Evolutionary conservation across 2,113 vertebrate species (phyloP).

Genomic region (Cryptomyrus ogoouensis): DNA sequence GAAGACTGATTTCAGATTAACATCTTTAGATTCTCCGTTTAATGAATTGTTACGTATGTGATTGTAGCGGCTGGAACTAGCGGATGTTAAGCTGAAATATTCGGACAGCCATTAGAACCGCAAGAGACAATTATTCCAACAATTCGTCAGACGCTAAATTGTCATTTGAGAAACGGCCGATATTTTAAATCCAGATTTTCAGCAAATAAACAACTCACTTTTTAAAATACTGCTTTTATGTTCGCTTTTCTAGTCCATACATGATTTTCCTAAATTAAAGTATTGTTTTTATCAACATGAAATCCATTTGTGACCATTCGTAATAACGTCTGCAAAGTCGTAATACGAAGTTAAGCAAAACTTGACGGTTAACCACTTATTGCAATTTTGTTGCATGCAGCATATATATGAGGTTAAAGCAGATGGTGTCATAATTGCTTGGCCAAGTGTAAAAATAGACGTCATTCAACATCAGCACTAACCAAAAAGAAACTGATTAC

Average conservation of each 20-base stretch:
- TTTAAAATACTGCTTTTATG: background rate
- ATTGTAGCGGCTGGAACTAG: background rate
- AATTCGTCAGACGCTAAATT: background rate
- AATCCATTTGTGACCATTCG: background rate
- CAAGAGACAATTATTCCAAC: background rate
- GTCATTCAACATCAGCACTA: background rate
- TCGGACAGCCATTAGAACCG: background rate
- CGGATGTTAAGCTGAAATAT: background rate
- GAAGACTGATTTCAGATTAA: background rate
- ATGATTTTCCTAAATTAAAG: background rate
- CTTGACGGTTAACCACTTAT: background rate
- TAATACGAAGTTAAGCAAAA: background rate
- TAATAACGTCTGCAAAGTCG: background rate
- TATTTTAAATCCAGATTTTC: background rate
- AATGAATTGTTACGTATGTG: background rate
- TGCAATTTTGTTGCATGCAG: background rate
- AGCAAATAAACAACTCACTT: background rate
- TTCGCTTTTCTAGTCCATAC: background rate
- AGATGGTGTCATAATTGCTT: background rate
- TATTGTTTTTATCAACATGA: background rate
- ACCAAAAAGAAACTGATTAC: constrained; percentile 6
- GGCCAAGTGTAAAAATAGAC: background rate
- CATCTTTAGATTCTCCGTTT: background rate
- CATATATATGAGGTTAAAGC: background rate
- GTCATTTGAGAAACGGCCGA: background rate